A percentile compares a stretch with the other conserved stretches of the same genome.
These are phyloP conservation scores for Macroglossus sobrinus DNA, from an alignment of 2,113 vertebrate genomes.

Conservation along the genomic window DNA sequence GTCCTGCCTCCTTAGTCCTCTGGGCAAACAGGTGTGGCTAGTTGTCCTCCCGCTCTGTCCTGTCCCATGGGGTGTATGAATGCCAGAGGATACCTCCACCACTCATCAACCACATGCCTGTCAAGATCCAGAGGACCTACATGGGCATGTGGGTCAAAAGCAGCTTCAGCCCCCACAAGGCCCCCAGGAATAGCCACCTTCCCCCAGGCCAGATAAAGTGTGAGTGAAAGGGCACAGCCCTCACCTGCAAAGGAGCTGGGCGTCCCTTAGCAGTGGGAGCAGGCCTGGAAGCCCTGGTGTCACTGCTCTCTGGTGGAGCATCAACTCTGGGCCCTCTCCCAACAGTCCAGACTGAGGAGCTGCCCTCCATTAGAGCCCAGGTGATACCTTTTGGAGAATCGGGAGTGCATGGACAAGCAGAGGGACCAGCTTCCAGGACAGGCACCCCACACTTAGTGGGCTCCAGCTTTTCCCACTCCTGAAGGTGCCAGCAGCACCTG, in stretches of 20 bases:
- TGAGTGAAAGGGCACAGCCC: constrained; percentile 45
- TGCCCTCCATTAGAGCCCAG: constrained; percentile 90
- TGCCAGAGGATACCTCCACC: constrained; percentile 74
- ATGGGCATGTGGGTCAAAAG: constrained; percentile 26
- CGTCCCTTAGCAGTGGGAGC: fast-evolving
- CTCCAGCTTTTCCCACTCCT: background rate
- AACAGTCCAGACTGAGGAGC: constrained; percentile 86
- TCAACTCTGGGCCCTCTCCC: background rate
- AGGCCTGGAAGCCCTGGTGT: background rate
- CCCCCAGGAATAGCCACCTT: constrained; percentile 29
- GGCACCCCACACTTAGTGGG: background rate
- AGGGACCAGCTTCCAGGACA: constrained; percentile 79
- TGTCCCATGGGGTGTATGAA: constrained; percentile 53
- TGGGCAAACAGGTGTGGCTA: background rate
- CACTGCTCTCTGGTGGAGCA: background rate
- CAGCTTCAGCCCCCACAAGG: constrained; percentile 19
- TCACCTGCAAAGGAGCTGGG: background rate
- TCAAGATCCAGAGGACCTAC: constrained; percentile 65
- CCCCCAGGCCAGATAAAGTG: background rate
- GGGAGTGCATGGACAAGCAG: constrained; percentile 89
- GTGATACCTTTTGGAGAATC: constrained; percentile 89
- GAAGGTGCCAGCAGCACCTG: background rate
- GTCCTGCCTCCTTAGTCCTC: background rate
- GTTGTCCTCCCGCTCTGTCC: background rate
- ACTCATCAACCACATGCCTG: constrained; percentile 58